These are phyloP conservation scores for Notoglanidium macrostoma DNA, from an alignment of 2,797 vertebrate species.

Conservation along the genomic window DNA sequence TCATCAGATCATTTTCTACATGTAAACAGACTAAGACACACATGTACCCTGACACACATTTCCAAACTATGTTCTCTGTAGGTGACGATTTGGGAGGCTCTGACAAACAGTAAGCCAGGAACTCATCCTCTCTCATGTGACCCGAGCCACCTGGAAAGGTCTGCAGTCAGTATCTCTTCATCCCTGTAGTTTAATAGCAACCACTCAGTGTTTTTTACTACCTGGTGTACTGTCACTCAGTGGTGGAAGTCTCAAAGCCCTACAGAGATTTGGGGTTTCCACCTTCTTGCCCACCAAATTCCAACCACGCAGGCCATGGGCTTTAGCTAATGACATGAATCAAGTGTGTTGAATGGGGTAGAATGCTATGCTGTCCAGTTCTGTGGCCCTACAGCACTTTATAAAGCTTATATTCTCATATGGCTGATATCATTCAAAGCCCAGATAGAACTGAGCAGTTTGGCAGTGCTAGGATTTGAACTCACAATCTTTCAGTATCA, in stretches of 20 bases:
- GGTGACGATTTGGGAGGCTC: constrained; percentile 98
- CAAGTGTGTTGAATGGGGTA: background rate
- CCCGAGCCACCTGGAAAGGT: constrained; percentile 87
- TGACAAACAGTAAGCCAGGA: constrained; percentile 97
- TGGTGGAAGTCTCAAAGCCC: background rate
- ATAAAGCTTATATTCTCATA: background rate
- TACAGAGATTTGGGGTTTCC: background rate
- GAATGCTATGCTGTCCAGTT: no score
- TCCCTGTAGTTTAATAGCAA: constrained; percentile 27
- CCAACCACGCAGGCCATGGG: background rate
- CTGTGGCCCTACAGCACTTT: background rate
- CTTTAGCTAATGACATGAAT: background rate
- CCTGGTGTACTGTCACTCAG: constrained; percentile 23
- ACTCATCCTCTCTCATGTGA: constrained; percentile 84
- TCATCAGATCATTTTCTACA: background rate
- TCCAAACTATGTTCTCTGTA: constrained; percentile 58
- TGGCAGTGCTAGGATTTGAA: background rate
- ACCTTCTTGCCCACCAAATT: background rate
- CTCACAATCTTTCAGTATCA: background rate
- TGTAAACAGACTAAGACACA: background rate
- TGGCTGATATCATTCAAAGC: background rate
- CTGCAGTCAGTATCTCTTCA: constrained; percentile 64
- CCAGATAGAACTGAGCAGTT: background rate
- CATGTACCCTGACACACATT: background rate
- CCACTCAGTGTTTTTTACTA: constrained; percentile 20